Evolutionary conservation across 2,113 vertebrate species (phyloP), one percentile per base, ranked within the genome.

Genomic region (Hippocampus zosterae): DNA sequence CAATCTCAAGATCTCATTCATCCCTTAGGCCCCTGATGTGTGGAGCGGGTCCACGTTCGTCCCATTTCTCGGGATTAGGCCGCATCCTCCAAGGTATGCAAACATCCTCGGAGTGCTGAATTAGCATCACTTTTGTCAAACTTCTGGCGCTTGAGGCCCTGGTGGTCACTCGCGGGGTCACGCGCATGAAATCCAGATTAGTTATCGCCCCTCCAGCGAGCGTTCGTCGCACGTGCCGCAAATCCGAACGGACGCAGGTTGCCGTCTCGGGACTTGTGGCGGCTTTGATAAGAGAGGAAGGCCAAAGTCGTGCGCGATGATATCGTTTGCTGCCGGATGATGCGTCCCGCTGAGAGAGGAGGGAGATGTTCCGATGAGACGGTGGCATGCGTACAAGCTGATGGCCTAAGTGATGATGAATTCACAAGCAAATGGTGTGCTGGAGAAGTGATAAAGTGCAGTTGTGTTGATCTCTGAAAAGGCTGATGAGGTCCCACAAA

Each of bases 71-170:
- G 52, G 21, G 52, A 55, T 55, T n/a, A 55, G 21, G 52, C 21
- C 3, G 52, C 2, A 53, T 23, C 21, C 52, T 55, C 52, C 0
- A 3, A 10, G 9, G 21, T 55, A 55, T 55, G 52, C 52, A 55
- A 55, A n/a, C 21, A 53, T 53, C 19, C 8, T 9, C 2, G 2
- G 50, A 53, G 50, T 53, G 50, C 50, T 82, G 84, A 85, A 91
- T 90, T 86, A 91, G 84, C 77, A 77, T 90, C 87, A 85, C 79
- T 72, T 82, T 74, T 76, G 84, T 62, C 72, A 48, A 52, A 53
- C 16, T 65, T 53, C 57, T 68, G 40, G 2, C 65, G 46, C 76
- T 56, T 71, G 68, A 67, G 64, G 74, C 71, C 78, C 67, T 67
- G 52, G 29, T 59, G 63, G 48, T 65, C 10, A 48, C 37, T 2